Evolutionary conservation across 2,113 vertebrate genomes (phyloP).

Genomic region (Corythornis cristatus): DNA sequence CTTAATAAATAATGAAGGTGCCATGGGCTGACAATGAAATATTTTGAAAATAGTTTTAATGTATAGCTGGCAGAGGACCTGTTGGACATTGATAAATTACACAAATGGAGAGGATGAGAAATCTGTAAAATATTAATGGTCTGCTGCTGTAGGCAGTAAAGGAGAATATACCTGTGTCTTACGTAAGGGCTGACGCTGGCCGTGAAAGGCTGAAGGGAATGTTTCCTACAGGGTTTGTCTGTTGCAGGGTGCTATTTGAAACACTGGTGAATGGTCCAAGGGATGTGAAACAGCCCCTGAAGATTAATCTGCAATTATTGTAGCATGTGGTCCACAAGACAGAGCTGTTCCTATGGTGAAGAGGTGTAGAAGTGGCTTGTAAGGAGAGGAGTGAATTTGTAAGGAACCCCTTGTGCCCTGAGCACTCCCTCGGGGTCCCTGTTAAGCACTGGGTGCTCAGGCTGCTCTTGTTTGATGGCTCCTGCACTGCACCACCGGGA

Average conservation of each 20-base stretch:
- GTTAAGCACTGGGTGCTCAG: accelerated
- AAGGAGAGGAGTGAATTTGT: not conserved
- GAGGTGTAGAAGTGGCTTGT: not conserved
- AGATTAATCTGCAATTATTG: not conserved
- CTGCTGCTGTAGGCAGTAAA: slow-evolving; percentile 80
- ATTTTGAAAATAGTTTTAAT: slow-evolving; percentile 99
- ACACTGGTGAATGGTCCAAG: not conserved
- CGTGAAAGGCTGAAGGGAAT: not conserved
- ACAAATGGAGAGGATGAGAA: slow-evolving; percentile 88
- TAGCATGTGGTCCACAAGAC: accelerated
- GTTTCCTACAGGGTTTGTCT: accelerated
- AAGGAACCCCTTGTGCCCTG: not conserved
- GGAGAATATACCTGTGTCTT: slow-evolving; percentile 82
- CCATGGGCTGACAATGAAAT: slow-evolving; percentile 99
- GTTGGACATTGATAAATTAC: slow-evolving; percentile 97
- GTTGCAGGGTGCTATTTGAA: not conserved
- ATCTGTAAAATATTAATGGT: slow-evolving; percentile 98
- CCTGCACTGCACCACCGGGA: not conserved
- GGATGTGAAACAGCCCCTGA: not conserved
- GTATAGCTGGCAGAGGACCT: slow-evolving; percentile 93
- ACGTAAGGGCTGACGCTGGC: not conserved
- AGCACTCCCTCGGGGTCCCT: not conserved
- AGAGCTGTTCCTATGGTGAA: not conserved
- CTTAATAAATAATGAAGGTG: slow-evolving; percentile 99
- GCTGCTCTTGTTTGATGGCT: not conserved